Conservation (phyloP, 2,888 invertebrate species). For the Phengaris arion region DNA sequence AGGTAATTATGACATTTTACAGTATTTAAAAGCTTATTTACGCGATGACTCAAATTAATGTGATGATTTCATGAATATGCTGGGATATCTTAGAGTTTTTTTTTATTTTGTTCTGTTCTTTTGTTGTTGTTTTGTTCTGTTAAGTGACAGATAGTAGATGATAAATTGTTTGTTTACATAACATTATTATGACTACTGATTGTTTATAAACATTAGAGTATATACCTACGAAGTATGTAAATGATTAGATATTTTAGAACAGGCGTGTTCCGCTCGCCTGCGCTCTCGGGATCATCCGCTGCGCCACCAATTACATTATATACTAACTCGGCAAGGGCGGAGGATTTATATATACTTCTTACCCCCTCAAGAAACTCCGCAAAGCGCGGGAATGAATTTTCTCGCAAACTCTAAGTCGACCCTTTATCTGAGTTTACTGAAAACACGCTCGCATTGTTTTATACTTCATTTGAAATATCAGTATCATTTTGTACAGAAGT, state of each 20-base stretch:
- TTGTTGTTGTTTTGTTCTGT: too few species aligned
- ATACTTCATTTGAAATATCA: slow-evolving; percentile 3
- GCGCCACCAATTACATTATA: slow-evolving; percentile 60
- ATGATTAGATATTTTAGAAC: slow-evolving; percentile 39
- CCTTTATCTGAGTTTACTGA: slow-evolving; percentile 53
- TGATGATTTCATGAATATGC: neutral
- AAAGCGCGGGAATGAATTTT: slow-evolving; percentile 76
- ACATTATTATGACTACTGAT: slow-evolving; percentile 5
- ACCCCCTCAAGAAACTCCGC: slow-evolving; percentile 61
- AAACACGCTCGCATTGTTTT: slow-evolving; percentile 7
- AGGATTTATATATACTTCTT: slow-evolving; percentile 55
- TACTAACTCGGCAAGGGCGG: slow-evolving; percentile 47
- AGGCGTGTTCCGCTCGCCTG: neutral
- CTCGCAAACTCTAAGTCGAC: slow-evolving; percentile 65
- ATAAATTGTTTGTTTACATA: neutral
- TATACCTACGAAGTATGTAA: slow-evolving; percentile 21
- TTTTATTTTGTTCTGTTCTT: too few species aligned
- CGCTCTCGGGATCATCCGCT: slow-evolving; percentile 40
- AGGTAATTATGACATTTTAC: neutral
- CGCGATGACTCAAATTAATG: slow-evolving; percentile 11
- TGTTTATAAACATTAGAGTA: neutral
- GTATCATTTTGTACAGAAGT: neutral
- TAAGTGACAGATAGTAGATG: neutral
- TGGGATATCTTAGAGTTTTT: neutral
- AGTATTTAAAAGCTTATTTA: neutral